Percentiles rank a stretch among this genome's conserved stretches.
These are phyloP conservation scores for Drosophila demipolita DNA, from an alignment of 2,888 invertebrate species.

Conservation along the genomic window DNA sequence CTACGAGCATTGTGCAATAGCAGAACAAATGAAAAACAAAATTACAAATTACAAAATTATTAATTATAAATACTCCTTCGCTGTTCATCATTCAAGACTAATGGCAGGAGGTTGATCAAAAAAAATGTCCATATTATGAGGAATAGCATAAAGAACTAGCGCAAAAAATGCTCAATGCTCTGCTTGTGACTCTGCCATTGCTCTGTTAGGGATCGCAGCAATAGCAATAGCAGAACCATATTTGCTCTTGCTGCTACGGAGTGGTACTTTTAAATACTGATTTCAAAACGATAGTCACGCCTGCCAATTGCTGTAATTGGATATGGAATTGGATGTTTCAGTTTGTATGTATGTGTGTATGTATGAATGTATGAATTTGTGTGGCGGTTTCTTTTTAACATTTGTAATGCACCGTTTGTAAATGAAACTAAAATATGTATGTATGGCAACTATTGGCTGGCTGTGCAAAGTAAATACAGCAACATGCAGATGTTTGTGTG, in stretches of 20 bases:
- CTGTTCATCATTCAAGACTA: neutral
- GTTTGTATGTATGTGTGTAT: neutral
- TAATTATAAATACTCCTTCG: neutral
- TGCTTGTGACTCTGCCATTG: neutral
- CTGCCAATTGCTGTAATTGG: conserved; percentile 1
- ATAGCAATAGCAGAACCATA: neutral
- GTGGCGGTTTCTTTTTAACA: conserved; percentile 15
- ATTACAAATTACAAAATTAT: too few relatives aligned
- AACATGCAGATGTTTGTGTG: conserved; percentile 5
- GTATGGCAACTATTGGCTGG: conserved; percentile 54
- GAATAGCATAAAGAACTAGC: neutral
- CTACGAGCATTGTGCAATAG: neutral
- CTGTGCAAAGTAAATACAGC: conserved; percentile 37
- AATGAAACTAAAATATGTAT: conserved; percentile 73
- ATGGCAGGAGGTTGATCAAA: neutral
- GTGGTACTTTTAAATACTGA: neutral
- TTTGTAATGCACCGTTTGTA: conserved; percentile 36
- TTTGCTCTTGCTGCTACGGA: neutral
- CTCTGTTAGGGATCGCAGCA: neutral
- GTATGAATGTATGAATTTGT: neutral
- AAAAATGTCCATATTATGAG: neutral
- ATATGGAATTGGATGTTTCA: neutral
- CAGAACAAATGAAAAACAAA: neutral
- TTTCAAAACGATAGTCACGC: neutral
- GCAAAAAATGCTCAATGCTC: neutral